Percentiles rank a stretch among this genome's conserved stretches.
These are phyloP conservation scores for Alligator sinensis DNA, from an alignment of 2,113 vertebrate species.

Conservation along the genomic window DNA sequence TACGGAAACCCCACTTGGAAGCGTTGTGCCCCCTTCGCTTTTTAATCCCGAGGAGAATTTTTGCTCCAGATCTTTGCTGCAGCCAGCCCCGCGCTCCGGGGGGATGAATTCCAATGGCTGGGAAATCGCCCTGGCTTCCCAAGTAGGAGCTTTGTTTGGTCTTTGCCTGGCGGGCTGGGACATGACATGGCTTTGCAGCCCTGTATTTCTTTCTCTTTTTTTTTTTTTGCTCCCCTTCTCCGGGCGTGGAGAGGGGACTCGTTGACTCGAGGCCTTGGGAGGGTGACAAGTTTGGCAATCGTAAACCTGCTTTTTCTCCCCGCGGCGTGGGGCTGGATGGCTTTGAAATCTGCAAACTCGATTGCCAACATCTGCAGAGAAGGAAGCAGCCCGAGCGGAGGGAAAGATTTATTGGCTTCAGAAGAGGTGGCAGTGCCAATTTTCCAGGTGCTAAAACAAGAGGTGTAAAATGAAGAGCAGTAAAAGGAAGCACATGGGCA, in stretches of 20 bases:
- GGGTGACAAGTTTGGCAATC: conserved; percentile 69
- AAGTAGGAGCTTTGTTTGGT: background rate
- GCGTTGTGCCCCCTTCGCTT: too few relatives aligned
- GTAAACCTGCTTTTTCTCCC: conserved; percentile 70
- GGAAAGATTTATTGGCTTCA: conserved; percentile 74
- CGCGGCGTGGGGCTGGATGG: conserved; percentile 45
- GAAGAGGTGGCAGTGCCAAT: conserved; percentile 71
- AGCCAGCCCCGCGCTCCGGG: too few relatives aligned
- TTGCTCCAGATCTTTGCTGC: background rate
- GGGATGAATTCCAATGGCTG: too few relatives aligned
- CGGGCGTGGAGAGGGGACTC: conserved; percentile 69
- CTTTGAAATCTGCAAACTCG: conserved; percentile 73
- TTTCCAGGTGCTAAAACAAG: conserved; percentile 73
- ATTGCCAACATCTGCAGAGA: conserved; percentile 59
- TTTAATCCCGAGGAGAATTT: background rate
- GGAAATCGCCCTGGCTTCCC: too few relatives aligned
- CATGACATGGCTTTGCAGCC: background rate
- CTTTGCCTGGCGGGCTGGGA: background rate
- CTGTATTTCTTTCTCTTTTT: fast-evolving
- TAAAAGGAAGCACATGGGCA: conserved; percentile 70
- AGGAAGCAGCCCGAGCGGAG: conserved; percentile 57
- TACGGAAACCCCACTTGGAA: background rate
- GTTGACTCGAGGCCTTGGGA: conserved; percentile 69
- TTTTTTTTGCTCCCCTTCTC: background rate
- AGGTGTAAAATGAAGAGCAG: conserved; percentile 54